Evolutionary conservation across 2,113 vertebrate species (phyloP).

Genomic region (Cinclus mexicanus): DNA sequence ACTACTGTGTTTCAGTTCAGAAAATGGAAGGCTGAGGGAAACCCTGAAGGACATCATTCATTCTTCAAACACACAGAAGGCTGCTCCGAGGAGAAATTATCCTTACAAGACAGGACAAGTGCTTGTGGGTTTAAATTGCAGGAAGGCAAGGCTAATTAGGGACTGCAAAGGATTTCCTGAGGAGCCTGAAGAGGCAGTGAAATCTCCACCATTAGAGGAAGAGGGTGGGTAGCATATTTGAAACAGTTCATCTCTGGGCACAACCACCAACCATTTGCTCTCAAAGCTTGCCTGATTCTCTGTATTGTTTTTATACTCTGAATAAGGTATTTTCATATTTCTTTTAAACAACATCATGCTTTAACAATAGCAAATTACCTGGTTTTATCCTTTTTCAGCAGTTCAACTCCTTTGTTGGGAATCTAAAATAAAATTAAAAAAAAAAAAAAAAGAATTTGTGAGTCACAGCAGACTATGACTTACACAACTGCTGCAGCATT

Average conservation of each 20-base stretch:
- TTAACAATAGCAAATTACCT: constrained; percentile 70
- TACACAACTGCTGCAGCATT: not conserved
- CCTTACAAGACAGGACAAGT: not conserved
- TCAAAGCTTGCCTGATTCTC: not conserved
- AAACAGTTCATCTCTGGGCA: not conserved
- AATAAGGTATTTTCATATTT: not conserved
- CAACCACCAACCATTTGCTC: not conserved
- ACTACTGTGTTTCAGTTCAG: not conserved
- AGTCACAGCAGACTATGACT: not conserved
- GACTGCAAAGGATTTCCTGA: not conserved
- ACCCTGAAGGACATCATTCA: not conserved
- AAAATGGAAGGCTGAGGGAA: not conserved
- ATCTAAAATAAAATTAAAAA: constrained; percentile 64
- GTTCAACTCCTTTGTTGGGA: constrained; percentile 81
- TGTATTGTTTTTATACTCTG: not conserved
- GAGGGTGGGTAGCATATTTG: not conserved
- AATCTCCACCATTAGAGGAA: not conserved
- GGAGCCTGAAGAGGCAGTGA: not conserved
- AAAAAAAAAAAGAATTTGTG: not conserved
- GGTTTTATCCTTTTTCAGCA: constrained; percentile 82
- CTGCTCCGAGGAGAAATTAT: not conserved
- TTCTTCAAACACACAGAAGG: not conserved
- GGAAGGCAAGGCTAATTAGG: not conserved
- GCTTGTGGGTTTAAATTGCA: not conserved
- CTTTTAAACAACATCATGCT: not conserved